phyloP scores from a whole-genome alignment of 1,140 invertebrate species.

The Temnothorax nylanderi region DNA sequence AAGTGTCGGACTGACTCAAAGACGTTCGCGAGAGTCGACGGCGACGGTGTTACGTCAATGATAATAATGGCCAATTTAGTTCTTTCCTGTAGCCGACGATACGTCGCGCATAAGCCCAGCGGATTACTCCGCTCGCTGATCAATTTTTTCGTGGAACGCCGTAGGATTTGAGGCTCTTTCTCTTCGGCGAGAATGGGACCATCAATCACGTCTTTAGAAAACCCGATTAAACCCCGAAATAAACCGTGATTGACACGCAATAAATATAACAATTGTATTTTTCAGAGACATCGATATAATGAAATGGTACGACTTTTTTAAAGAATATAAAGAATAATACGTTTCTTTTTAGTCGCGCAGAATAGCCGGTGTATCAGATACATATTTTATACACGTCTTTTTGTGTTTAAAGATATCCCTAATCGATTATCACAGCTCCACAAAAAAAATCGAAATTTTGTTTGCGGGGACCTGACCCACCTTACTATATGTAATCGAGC shows the following conservation, averaged over 20 bases:
- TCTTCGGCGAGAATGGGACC: background rate
- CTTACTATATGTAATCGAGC: too few species aligned
- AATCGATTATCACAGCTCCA: too few species aligned
- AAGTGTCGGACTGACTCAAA: conserved; percentile 26
- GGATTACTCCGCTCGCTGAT: conserved; percentile 31
- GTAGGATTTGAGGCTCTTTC: conserved; percentile 27
- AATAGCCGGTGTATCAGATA: background rate
- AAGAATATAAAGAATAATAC: background rate
- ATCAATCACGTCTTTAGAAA: conserved; percentile 48
- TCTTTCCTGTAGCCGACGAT: conserved; percentile 26
- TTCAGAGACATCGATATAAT: background rate
- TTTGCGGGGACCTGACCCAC: too few species aligned
- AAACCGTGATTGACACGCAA: conserved; percentile 4
- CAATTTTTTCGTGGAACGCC: conserved; percentile 24
- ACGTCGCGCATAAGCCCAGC: conserved; percentile 46
- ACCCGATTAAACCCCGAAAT: background rate
- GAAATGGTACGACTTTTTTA: background rate
- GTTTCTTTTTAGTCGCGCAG: background rate
- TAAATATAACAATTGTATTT: background rate
- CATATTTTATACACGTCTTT: background rate
- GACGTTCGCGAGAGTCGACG: conserved; percentile 36
- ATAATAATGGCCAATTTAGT: conserved; percentile 67
- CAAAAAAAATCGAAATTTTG: too few species aligned
- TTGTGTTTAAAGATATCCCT: background rate
- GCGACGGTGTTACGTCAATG: conserved; percentile 60